These are phyloP conservation scores for Callimorpha dominula DNA, from an alignment of 2,888 invertebrate species.

Conservation along the genomic window DNA sequence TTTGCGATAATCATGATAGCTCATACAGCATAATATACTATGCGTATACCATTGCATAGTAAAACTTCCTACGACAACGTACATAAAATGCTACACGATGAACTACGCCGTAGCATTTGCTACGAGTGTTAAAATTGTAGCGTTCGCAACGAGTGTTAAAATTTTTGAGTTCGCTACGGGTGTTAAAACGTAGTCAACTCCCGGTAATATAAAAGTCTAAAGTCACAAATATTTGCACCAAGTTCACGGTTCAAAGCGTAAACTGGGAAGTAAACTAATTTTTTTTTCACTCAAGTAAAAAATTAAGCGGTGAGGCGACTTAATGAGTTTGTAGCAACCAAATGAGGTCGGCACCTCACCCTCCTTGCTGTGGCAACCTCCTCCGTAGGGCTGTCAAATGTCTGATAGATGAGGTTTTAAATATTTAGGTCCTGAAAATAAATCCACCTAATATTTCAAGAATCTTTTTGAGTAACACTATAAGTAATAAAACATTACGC, in stretches of 20 bases:
- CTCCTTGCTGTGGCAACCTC: conserved; percentile 31
- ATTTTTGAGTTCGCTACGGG: too few species aligned
- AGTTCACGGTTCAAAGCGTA: conserved; percentile 25
- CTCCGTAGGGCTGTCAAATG: conserved; percentile 34
- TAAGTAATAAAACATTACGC: too few species aligned
- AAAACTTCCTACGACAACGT: neutral
- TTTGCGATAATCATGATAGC: too few species aligned
- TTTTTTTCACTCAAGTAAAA: conserved; percentile 68
- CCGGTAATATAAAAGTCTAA: neutral
- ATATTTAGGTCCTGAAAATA: conserved; percentile 4
- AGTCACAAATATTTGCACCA: conserved; percentile 17
- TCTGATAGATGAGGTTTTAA: neutral
- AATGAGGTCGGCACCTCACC: conserved; percentile 57
- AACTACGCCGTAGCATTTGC: neutral
- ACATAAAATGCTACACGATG: neutral
- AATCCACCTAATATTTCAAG: neutral
- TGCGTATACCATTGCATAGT: too few species aligned
- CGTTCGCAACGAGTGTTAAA: neutral
- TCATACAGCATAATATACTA: too few species aligned
- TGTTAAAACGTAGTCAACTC: neutral
- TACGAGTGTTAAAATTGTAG: neutral
- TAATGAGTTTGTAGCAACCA: conserved; percentile 63
- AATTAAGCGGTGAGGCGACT: conserved; percentile 67
- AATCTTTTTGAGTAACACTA: neutral
- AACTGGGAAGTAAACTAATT: conserved; percentile 41